Evolutionary conservation across 2,113 vertebrate species (phyloP).

Genomic region (Pomatostomus ruficeps): DNA sequence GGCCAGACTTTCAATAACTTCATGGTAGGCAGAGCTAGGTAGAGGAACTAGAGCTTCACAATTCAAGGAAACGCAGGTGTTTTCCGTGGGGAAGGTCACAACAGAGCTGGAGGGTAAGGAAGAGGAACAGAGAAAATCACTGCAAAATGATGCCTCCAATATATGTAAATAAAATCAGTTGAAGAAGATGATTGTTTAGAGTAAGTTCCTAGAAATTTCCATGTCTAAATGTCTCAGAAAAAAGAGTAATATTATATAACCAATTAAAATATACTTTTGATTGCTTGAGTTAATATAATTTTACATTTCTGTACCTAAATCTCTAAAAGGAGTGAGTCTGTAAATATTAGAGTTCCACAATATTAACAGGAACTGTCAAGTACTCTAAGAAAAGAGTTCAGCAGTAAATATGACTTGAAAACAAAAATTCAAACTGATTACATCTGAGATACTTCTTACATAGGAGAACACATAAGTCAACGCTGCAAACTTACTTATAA

Average conservation of each 20-base stretch:
- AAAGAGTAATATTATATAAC: neutral
- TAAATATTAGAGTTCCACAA: neutral
- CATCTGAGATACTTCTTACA: neutral
- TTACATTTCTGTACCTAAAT: neutral
- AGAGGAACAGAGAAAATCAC: neutral
- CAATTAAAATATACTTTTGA: neutral
- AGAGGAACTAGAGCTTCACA: neutral
- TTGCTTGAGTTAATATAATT: neutral
- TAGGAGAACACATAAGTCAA: neutral
- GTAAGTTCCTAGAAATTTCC: neutral
- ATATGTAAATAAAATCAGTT: neutral
- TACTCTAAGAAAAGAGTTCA: neutral
- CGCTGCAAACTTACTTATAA: neutral
- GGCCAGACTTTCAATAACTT: neutral
- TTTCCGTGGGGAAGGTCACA: neutral
- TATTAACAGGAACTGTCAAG: neutral
- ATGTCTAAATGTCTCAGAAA: neutral
- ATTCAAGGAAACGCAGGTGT: neutral
- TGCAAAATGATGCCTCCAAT: neutral
- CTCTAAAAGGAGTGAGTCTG: neutral
- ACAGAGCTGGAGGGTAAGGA: neutral
- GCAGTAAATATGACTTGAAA: neutral
- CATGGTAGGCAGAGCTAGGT: neutral
- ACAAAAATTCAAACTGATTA: neutral
- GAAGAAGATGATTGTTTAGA: neutral